Evolutionary conservation across 2,113 vertebrate species (phyloP).

Genomic region (Tor tambroides): DNA sequence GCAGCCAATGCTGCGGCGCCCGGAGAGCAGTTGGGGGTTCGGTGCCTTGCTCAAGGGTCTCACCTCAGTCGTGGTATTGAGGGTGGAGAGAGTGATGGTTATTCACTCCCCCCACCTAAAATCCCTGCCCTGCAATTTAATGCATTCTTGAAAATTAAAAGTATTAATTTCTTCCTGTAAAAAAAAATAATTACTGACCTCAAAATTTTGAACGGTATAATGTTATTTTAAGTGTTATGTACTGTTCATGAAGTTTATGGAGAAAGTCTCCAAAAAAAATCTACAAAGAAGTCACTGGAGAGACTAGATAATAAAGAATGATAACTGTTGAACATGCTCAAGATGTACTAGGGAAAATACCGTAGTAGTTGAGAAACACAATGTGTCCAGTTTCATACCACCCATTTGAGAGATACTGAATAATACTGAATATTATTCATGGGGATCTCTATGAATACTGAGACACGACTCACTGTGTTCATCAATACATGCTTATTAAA

Average conservation of each 20-base stretch:
- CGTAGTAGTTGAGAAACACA: neutral
- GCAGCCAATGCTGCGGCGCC: too few species aligned
- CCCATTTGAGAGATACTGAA: neutral
- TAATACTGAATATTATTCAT: neutral
- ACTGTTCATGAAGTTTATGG: neutral
- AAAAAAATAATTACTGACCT: neutral
- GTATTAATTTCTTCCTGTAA: neutral
- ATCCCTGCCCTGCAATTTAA: too few species aligned
- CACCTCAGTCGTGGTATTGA: too few species aligned
- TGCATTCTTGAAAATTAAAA: neutral
- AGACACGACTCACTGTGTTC: neutral
- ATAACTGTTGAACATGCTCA: conserved; percentile 4
- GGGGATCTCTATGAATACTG: conserved; percentile 15
- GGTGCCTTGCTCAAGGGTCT: too few species aligned
- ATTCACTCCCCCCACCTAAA: too few species aligned
- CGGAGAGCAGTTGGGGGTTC: too few species aligned
- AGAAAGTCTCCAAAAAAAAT: neutral
- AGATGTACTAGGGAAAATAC: neutral
- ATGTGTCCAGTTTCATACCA: conserved; percentile 7
- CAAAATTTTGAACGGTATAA: neutral
- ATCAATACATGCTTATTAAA: conserved; percentile 20
- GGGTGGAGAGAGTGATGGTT: too few species aligned
- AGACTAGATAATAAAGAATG: neutral
- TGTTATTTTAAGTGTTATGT: neutral
- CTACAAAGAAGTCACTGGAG: neutral